Evolutionary conservation across 1,140 invertebrate genomes (phyloP).

Genomic region (Nasonia vitripennis): DNA sequence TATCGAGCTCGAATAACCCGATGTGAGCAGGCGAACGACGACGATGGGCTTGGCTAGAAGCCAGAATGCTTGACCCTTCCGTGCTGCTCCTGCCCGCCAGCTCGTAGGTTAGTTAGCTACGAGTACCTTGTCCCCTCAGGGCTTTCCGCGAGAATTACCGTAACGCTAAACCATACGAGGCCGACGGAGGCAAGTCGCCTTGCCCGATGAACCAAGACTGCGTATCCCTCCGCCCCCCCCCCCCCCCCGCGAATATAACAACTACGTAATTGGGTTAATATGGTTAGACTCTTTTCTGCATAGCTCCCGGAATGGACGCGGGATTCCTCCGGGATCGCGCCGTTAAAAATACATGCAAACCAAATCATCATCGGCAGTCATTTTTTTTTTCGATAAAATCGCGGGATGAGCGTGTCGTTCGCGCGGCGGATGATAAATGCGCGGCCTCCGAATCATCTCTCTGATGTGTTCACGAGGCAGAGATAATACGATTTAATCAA

Average conservation of each 20-base stretch:
- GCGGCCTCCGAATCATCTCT: no score
- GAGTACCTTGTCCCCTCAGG: not conserved
- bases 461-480: not conserved
- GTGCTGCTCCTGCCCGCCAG: not conserved
- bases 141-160: slow-evolving; percentile 39
- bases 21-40: not conserved
- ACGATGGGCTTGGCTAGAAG: not conserved
- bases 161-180: slow-evolving; percentile 14
- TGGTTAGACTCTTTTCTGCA: not conserved
- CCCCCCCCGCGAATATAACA: not conserved
- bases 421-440: no score
- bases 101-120: slow-evolving; percentile 18
- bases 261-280: slow-evolving; percentile 23
- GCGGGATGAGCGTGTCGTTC: no score
- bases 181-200: not conserved
- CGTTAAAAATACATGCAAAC: no score
- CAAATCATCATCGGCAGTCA: no score
- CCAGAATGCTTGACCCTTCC: slow-evolving; percentile 28
- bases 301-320: not conserved
- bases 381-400: no score
- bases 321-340: not conserved
- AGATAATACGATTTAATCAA: slow-evolving; percentile 8
- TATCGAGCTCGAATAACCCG: not conserved
- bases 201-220: slow-evolving; percentile 46
- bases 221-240: not conserved